Evolutionary conservation across 2,113 vertebrate species (phyloP).

Genomic region (Kobus ellipsiprymnus): DNA sequence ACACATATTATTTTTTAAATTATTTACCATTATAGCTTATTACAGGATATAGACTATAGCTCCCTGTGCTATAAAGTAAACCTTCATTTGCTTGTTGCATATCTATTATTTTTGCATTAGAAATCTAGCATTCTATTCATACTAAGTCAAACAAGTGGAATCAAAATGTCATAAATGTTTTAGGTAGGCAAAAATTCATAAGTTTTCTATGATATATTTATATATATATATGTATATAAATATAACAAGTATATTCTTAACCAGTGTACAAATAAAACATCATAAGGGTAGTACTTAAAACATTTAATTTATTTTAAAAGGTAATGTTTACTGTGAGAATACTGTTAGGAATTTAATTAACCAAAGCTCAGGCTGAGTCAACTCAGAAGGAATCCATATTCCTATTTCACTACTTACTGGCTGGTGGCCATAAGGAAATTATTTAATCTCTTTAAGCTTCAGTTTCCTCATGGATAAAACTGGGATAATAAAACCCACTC

Average conservation of each 20-base stretch:
- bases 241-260: neutral
- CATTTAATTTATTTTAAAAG: neutral
- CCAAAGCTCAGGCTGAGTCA: neutral
- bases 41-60: neutral
- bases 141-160: neutral
- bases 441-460: neutral
- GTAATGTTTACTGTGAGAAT: neutral
- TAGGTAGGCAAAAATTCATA: neutral
- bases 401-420: neutral
- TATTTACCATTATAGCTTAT: neutral
- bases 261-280: neutral
- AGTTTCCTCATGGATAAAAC: neutral
- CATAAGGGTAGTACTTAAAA: neutral
- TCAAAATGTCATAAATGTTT: neutral
- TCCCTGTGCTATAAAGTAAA: neutral
- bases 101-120: neutral
- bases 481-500: neutral
- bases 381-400: neutral
- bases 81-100: neutral
- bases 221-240: neutral
- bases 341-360: neutral
- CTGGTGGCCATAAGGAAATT: neutral
- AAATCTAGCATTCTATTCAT: neutral
- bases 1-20: neutral
- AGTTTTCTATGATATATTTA: neutral